Conservation (phyloP, 1,140 invertebrate genomes). For the Neomicropteryx cornuta region DNA sequence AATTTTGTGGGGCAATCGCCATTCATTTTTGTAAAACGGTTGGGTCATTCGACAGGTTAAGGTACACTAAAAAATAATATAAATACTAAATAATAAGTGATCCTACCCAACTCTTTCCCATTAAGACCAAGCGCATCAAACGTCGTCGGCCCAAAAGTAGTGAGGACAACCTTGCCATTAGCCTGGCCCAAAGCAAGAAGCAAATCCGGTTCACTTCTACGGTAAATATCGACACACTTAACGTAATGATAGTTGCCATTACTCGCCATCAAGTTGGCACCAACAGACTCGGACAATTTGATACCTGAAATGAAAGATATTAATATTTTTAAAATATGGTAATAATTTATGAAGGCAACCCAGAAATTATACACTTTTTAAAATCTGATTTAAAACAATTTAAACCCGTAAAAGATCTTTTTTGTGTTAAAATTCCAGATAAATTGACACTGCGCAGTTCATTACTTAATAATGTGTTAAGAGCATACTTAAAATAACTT, state of each 20-base stretch:
- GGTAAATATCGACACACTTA: slow-evolving; percentile 72
- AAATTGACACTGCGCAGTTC: no score
- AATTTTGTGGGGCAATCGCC: no score
- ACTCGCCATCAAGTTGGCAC: slow-evolving; percentile 54
- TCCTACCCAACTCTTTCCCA: slow-evolving; percentile 70
- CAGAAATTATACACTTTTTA: slow-evolving; percentile 8
- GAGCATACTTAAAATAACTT: no score
- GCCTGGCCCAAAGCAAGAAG: slow-evolving; percentile 75
- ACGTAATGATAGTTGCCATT: slow-evolving; percentile 55
- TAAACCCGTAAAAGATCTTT: no score
- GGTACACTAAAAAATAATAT: no score
- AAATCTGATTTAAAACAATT: no score
- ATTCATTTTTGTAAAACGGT: no score
- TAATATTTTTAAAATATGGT: slow-evolving; percentile 9
- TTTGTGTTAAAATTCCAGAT: no score
- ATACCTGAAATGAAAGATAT: slow-evolving; percentile 40
- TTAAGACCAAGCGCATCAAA: slow-evolving; percentile 54
- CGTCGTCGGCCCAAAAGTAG: slow-evolving; percentile 61
- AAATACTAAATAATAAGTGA: no score
- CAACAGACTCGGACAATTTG: slow-evolving; percentile 52
- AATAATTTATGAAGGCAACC: slow-evolving; percentile 1
- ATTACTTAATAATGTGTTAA: no score
- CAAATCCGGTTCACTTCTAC: slow-evolving; percentile 56
- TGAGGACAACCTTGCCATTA: slow-evolving; percentile 75
- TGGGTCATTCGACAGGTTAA: no score